A percentile compares a stretch with the other conserved stretches of the same genome.
These are phyloP conservation scores for Pyralis farinalis DNA, from an alignment of 2,888 invertebrate species.

Conservation along the genomic window DNA sequence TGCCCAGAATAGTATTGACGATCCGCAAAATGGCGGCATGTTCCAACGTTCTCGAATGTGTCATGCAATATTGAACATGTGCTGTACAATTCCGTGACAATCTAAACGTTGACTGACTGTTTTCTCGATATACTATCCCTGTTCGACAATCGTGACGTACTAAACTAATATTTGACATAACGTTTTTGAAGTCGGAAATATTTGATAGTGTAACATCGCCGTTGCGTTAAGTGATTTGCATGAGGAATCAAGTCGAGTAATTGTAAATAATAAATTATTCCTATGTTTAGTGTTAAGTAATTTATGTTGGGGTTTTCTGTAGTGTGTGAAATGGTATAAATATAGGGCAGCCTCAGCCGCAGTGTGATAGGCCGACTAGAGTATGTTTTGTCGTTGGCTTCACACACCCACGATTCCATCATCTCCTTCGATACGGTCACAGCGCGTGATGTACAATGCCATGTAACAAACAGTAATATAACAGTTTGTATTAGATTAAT, in stretches of 20 bases:
- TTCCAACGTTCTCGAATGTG: too few species aligned
- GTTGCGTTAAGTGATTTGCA: constrained; percentile 5
- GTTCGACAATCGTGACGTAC: too few species aligned
- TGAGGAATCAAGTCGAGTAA: constrained; percentile 23
- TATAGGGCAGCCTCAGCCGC: constrained; percentile 39
- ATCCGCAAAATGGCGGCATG: too few species aligned
- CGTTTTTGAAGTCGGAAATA: neutral
- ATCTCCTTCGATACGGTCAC: constrained; percentile 16
- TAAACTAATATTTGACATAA: too few species aligned
- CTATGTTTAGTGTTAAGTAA: constrained; percentile 46
- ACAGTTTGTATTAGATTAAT: constrained; percentile 16
- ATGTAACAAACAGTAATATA: constrained; percentile 24
- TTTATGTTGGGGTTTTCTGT: constrained; percentile 53
- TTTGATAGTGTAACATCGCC: constrained; percentile 5
- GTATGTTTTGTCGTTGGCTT: neutral
- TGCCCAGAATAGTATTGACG: too few species aligned
- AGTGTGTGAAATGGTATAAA: constrained; percentile 41
- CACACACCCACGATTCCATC: neutral
- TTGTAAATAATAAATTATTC: constrained; percentile 58
- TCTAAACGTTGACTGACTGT: too few species aligned
- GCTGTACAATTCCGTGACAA: too few species aligned
- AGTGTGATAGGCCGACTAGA: constrained; percentile 16
- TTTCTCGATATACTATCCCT: too few species aligned
- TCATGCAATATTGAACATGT: too few species aligned
- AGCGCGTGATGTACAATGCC: constrained; percentile 31